Evolutionary conservation across 2,797 vertebrate genomes (phyloP), one percentile per base, ranked within the genome.

Genomic region (Alauda arvensis): DNA sequence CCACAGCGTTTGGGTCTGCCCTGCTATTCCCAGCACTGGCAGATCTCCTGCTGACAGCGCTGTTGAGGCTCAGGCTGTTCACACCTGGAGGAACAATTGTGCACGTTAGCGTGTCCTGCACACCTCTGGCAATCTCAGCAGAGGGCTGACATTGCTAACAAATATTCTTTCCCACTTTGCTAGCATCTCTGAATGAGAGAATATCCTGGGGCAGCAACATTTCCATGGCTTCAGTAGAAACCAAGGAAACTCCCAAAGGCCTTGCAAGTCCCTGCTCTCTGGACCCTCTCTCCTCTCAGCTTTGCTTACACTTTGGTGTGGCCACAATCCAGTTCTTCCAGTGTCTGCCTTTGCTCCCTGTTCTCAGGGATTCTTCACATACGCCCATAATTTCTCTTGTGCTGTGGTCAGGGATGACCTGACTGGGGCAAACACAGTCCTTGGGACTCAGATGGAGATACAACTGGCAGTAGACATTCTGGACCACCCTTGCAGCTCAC

Each of bases 21-120:
- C 5, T 1, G 17, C 5, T 20, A 29, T 6, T 25, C 62, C 6
- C 51, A 18, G 49, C 0, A 1, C 43, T 14, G 25, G 59, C 6
- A 0, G 75, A 66, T 42, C 60, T 85, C 67, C 76, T 43, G 34
- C 48, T 60, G 62, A 55, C 14, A 28, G 48, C 16, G 1, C 76
- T 28, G 55, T 9, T 74, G 26, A 60, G 26, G 31, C 19, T 42
- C 76, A 74, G 69, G 31, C 55, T 37, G 4, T 33, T 68, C 77
- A 86, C 60, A 24, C 59, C 85, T 91, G 46, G 6, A 63, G 56
- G n/a, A 28, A 17, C 31, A 31, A 31, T 3, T 12, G 33, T 17
- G 46, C 13, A 2, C 1, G 0, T 86, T 33, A 60, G 26, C 1
- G 34, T 40, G 34, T 12, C 15, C 61, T 57, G 67, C 26, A 29